These are phyloP conservation scores for Myrmecobius fasciatus DNA, from an alignment of 2,113 vertebrate species.

Conservation along the genomic window DNA sequence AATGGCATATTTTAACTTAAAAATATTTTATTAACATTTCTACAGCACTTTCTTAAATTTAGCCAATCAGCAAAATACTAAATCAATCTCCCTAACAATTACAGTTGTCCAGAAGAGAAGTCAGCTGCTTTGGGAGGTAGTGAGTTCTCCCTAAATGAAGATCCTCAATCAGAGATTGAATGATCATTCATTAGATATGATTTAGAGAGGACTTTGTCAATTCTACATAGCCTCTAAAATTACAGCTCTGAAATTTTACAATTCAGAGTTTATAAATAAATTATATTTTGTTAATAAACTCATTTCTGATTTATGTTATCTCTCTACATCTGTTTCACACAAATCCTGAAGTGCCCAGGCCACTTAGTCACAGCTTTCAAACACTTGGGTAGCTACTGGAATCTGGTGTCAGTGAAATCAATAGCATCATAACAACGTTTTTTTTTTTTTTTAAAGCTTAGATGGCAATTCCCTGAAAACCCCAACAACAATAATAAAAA, in stretches of 20 bases:
- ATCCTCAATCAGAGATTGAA: not conserved
- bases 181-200: not conserved
- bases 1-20: not conserved
- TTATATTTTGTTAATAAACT: not conserved
- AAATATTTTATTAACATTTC: not conserved
- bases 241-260: not conserved
- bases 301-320: constrained; percentile 8
- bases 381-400: not conserved
- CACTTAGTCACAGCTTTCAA: not conserved
- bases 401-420: not conserved
- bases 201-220: not conserved
- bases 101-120: not conserved
- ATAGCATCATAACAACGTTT: not conserved
- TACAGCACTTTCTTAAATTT: not conserved
- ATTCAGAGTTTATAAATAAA: not conserved
- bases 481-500: not conserved
- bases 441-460: not conserved
- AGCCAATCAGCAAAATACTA: not conserved
- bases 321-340: not conserved
- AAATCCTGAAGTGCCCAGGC: not conserved
- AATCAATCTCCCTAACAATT: not conserved
- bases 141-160: not conserved
- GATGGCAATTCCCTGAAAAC: not conserved
- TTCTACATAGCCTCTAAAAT: not conserved
- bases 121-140: not conserved